phyloP scores from a whole-genome alignment of 2,888 invertebrate genomes.

The Xestia c-nigrum region DNA sequence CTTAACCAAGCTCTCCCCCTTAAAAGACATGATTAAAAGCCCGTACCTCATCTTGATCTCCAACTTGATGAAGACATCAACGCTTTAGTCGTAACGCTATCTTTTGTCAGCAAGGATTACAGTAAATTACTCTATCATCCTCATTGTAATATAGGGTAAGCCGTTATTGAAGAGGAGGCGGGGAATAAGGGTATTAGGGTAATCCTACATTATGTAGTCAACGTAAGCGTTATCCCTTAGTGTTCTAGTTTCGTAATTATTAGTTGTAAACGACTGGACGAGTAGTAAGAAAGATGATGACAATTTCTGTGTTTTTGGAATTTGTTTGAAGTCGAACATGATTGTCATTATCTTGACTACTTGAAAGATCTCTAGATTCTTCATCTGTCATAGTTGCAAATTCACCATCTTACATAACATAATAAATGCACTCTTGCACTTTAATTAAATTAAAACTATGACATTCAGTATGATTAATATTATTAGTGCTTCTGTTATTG shows the following conservation, averaged over 20 bases:
- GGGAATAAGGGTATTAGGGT: conserved; percentile 54
- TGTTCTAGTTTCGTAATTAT: conserved; percentile 54
- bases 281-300: conserved; percentile 8
- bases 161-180: conserved; percentile 48
- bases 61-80: conserved; percentile 25
- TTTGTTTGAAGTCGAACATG: background rate
- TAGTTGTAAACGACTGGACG: conserved; percentile 10
- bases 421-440: background rate
- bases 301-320: conserved; percentile 6
- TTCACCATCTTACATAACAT: background rate
- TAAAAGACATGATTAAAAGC: conserved; percentile 9
- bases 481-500: background rate
- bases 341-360: background rate
- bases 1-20: background rate
- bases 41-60: conserved; percentile 11
- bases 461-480: background rate
- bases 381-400: background rate
- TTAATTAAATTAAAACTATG: conserved; percentile 1
- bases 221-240: conserved; percentile 54
- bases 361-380: background rate
- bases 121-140: conserved; percentile 57
- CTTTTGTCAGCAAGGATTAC: conserved; percentile 51
- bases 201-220: conserved; percentile 57
- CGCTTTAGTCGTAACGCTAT: conserved; percentile 37
- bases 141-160: conserved; percentile 62